Evolutionary conservation across 2,113 vertebrate species (phyloP).

Genomic region (Jaculus jaculus): DNA sequence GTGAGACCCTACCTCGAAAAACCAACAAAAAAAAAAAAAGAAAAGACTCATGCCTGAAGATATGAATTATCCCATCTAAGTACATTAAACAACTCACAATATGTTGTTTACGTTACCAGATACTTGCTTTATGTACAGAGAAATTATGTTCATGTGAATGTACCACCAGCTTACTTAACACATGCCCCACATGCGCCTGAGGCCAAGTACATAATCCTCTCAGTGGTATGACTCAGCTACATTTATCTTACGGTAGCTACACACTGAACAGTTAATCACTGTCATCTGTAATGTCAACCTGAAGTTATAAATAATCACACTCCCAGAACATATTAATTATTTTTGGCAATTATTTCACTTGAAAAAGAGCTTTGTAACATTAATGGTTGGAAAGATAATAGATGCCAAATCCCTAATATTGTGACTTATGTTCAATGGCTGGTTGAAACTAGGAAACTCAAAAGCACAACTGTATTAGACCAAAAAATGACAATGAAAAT

Average conservation of each 20-base stretch:
- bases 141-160: slow-evolving; percentile 36
- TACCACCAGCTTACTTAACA: slow-evolving; percentile 1
- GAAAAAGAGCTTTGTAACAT: slow-evolving; percentile 50
- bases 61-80: neutral
- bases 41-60: neutral
- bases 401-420: neutral
- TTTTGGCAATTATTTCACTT: slow-evolving; percentile 57
- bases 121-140: neutral
- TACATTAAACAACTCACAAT: neutral
- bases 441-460: slow-evolving; percentile 44
- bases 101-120: neutral
- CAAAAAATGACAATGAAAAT: slow-evolving; percentile 64
- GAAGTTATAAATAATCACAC: slow-evolving; percentile 45
- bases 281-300: slow-evolving; percentile 32
- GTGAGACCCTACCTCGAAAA: too few relatives aligned
- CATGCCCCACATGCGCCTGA: neutral
- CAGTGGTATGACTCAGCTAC: neutral
- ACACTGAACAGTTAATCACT: slow-evolving; percentile 25
- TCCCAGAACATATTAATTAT: slow-evolving; percentile 18
- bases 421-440: slow-evolving; percentile 38
- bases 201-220: slow-evolving; percentile 5
- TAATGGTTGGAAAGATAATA: slow-evolving; percentile 25
- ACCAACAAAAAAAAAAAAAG: too few relatives aligned
- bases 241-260: slow-evolving; percentile 1
- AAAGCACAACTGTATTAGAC: slow-evolving; percentile 43